Conservation (phyloP, 2,113 vertebrate genomes). For the Gavia stellata region DNA sequence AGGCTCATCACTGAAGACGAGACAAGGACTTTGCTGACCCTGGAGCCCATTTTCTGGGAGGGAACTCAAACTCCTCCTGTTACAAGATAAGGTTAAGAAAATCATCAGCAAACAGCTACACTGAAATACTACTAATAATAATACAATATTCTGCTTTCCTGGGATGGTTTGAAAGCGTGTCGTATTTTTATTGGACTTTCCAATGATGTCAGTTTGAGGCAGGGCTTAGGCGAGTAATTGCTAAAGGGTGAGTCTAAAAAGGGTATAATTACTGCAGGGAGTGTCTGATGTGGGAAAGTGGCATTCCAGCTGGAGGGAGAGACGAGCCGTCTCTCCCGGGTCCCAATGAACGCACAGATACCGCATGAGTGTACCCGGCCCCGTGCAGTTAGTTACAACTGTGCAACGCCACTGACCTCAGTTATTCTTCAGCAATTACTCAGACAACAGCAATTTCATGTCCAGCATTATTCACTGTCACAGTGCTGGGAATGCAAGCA, state of each 20-base stretch:
- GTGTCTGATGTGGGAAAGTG: conserved; percentile 55
- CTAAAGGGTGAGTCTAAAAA: conserved; percentile 39
- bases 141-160: not conserved
- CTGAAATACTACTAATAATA: not conserved
- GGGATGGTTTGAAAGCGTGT: not conserved
- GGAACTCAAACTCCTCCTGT: not conserved
- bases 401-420: not conserved
- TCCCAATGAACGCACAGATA: not conserved
- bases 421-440: not conserved
- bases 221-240: conserved; percentile 28
- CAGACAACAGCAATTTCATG: not conserved
- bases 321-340: not conserved
- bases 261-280: conserved; percentile 53
- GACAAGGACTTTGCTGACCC: not conserved
- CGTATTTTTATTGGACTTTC: conserved; percentile 50
- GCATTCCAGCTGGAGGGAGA: conserved; percentile 8
- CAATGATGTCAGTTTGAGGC: conserved; percentile 61
- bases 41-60: not conserved
- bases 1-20: not conserved
- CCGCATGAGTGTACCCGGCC: accelerated
- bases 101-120: not conserved
- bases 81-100: not conserved
- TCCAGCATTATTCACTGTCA: not conserved
- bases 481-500: not conserved
- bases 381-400: not conserved